Evolutionary conservation across 2,888 invertebrate species (phyloP).

Genomic region (Galerucella pusilla): DNA sequence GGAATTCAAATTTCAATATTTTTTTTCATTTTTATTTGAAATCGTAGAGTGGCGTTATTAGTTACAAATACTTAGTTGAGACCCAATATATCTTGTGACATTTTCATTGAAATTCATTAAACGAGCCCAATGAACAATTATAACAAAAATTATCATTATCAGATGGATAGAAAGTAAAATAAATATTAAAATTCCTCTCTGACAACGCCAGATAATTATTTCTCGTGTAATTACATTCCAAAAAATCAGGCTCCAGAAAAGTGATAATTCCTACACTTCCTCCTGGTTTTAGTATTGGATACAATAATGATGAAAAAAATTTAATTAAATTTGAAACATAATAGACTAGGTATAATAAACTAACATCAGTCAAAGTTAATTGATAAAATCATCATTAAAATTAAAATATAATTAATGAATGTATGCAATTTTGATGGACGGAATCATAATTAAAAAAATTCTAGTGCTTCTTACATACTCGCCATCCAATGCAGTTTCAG

Average conservation of each 20-base stretch:
- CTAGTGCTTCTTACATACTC: background rate
- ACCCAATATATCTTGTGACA: too few relatives aligned
- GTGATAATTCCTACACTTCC: too few relatives aligned
- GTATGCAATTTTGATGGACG: background rate
- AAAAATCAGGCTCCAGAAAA: background rate
- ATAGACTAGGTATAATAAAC: background rate
- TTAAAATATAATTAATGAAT: background rate
- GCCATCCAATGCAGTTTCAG: background rate
- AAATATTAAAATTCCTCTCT: background rate
- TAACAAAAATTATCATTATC: background rate
- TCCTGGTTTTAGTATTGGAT: too few relatives aligned
- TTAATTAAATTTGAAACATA: background rate
- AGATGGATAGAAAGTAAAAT: too few relatives aligned
- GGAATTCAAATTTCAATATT: too few relatives aligned
- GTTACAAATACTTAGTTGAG: too few relatives aligned
- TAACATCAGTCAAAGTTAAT: background rate
- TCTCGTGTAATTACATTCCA: background rate
- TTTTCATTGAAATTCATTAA: too few relatives aligned
- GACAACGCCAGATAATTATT: background rate
- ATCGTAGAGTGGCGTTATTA: too few relatives aligned
- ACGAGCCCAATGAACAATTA: too few relatives aligned
- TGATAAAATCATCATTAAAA: background rate
- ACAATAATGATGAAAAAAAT: too few relatives aligned
- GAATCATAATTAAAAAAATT: background rate
- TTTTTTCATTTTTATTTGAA: too few relatives aligned